Base-by-base conservation (phyloP, 2,113 vertebrate genomes). In the Burhinus bistriatus region DNA sequence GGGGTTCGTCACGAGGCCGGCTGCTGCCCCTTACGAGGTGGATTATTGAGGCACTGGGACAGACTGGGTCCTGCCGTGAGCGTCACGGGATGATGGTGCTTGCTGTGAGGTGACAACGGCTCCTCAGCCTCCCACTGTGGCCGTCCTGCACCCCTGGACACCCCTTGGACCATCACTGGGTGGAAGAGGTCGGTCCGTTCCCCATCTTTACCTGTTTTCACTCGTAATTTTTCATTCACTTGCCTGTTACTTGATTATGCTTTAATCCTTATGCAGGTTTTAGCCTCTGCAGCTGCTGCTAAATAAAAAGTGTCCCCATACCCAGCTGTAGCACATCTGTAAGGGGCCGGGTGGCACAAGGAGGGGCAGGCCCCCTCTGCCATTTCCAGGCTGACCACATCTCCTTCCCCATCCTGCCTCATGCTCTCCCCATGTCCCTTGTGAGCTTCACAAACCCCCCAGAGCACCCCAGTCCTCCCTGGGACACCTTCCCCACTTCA, bases 31-130 rank as follows among this genome's bases (percentile, higher is more conserved):
- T 19, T 69, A 89, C 6, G 34, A 66, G 4, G 54, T 81, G 42
- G 49, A 71, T 87, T 76, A 83, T 6, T 73, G 83, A 70, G 34
- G 61, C 0, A 5, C 70, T 38, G 59, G 59, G 69, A 45, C 16
- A 10, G 20, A 26, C 32, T 8, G 20, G 40, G 21, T 45, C 40
- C 49, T 45, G 17, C 59, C 1, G 1, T 1, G 2, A 30, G 58
- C 4, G 6, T 26, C 25, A 7, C 1, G 0, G 45, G 45, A 15
- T 0, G 3, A 23, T n/a, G 57, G 21, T 1, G 5, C 80, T 58
- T 1, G 3, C 57, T 44, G 30, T 18, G 47, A 17, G 49, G 49
- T 32, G 22, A 21, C 32, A 6, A 27, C 9, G 0, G 34, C 70
- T 55, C 70, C 59, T 57, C 83, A 65, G 51, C 42, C 83, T 47